A percentile compares a stretch with the other conserved stretches of the same genome.
phyloP scores from a whole-genome alignment of 1,140 invertebrate genomes.

The Drosophila arawakana region DNA sequence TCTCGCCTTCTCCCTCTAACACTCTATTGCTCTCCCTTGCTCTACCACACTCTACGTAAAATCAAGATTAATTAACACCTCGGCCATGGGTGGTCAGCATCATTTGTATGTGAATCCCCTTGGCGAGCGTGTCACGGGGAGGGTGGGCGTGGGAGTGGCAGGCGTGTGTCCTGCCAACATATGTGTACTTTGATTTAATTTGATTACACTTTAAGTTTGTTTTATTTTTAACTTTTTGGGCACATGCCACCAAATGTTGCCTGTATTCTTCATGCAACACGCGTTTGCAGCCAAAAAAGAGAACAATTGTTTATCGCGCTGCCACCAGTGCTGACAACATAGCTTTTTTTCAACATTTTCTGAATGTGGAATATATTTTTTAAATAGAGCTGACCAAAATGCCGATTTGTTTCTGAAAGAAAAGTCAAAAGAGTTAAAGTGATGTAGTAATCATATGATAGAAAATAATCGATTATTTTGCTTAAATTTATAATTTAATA shows the following conservation, averaged over 20 bases:
- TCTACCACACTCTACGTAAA: slow-evolving; percentile 44
- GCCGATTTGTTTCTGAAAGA: no score
- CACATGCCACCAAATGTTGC: background rate
- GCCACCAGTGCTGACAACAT: slow-evolving; percentile 2
- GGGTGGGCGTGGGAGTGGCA: no score
- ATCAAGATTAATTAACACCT: slow-evolving; percentile 81
- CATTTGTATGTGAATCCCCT: slow-evolving; percentile 62
- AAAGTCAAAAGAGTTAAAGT: no score
- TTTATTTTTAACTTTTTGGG: no score
- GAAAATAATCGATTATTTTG: no score
- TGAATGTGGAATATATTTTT: no score
- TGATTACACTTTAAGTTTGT: slow-evolving; percentile 39
- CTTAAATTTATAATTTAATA: no score
- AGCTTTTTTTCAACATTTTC: no score
- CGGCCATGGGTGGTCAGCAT: slow-evolving; percentile 76
- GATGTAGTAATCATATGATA: no score
- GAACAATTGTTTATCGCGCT: slow-evolving; percentile 24
- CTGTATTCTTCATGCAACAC: slow-evolving; percentile 55
- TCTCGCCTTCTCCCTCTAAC: slow-evolving; percentile 13
- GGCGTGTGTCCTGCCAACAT: background rate
- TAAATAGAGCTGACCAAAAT: no score
- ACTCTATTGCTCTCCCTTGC: slow-evolving; percentile 1
- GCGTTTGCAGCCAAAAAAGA: slow-evolving; percentile 25
- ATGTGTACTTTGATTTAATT: slow-evolving; percentile 60
- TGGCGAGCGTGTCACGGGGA: background rate